Percentiles rank a stretch among this genome's conserved stretches.
Evolutionary conservation across 2,888 invertebrate species (phyloP).

Genomic region (Platypus cylindrus): DNA sequence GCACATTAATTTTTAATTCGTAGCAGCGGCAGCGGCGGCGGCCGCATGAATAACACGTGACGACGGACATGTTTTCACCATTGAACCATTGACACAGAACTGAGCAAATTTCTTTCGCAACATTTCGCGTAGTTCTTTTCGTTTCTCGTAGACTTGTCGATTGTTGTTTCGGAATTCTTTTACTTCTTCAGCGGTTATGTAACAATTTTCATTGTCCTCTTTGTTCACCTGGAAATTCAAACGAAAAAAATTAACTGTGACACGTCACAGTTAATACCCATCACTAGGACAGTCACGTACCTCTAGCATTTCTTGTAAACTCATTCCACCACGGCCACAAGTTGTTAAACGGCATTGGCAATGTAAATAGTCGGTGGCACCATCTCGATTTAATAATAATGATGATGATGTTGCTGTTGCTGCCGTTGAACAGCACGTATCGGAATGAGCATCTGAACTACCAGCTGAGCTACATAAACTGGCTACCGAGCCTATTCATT

Average conservation of each 20-base stretch:
- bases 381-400: no score
- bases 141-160: constrained; percentile 64
- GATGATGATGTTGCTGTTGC: no score
- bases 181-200: constrained; percentile 82
- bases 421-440: constrained; percentile 64
- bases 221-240: constrained; percentile 56
- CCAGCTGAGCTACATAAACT: constrained; percentile 77
- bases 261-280: no score
- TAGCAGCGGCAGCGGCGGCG: no score
- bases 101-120: constrained; percentile 73
- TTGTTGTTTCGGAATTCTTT: constrained; percentile 72
- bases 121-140: constrained; percentile 69
- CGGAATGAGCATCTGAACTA: constrained; percentile 82
- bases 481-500: no score
- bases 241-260: no score
- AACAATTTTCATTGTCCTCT: constrained; percentile 59
- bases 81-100: constrained; percentile 55
- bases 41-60: no score
- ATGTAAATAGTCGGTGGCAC: no score
- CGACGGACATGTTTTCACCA: no score
- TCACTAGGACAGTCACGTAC: constrained; percentile 34
- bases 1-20: no score
- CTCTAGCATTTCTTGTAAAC: constrained; percentile 68
- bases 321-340: constrained; percentile 41
- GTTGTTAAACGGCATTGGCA: constrained; percentile 27